Evolutionary conservation across 2,888 invertebrate species (phyloP).

Genomic region (Hypercompe scribonia): DNA sequence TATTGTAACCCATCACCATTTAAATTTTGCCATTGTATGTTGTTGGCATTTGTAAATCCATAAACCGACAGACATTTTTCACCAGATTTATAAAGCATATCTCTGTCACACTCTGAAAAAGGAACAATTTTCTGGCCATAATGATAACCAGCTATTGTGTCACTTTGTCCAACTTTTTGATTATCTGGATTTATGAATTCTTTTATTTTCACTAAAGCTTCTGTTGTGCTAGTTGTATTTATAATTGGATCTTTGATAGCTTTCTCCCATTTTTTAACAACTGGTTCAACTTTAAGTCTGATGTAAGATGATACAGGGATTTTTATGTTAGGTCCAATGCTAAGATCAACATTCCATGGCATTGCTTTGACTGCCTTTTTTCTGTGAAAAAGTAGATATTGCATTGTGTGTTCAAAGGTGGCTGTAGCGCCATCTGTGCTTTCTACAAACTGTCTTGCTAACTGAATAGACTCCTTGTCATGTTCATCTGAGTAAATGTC

Average conservation of each 20-base stretch:
- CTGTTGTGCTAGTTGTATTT: conserved; percentile 71
- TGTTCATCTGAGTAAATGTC: conserved; percentile 71
- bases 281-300: conserved; percentile 80
- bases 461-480: conserved; percentile 64
- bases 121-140: conserved; percentile 89
- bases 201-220: conserved; percentile 68
- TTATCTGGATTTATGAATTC: conserved; percentile 77
- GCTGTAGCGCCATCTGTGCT: conserved; percentile 78
- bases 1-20: conserved; percentile 85
- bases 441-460: conserved; percentile 76
- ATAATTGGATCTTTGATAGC: conserved; percentile 75
- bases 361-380: conserved; percentile 81
- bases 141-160: conserved; percentile 86
- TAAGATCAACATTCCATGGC: conserved; percentile 89
- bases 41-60: conserved; percentile 88
- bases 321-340: conserved; percentile 86
- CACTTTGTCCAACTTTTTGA: conserved; percentile 80
- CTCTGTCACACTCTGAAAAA: conserved; percentile 84
- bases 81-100: conserved; percentile 87
- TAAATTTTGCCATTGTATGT: conserved; percentile 85
- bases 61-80: conserved; percentile 88
- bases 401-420: conserved; percentile 87
- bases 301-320: conserved; percentile 88
- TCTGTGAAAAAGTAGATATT: conserved; percentile 86
- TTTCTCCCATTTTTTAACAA: conserved; percentile 72